phyloP scores from a whole-genome alignment of 2,113 vertebrate species.

The Eclectus roratus region DNA sequence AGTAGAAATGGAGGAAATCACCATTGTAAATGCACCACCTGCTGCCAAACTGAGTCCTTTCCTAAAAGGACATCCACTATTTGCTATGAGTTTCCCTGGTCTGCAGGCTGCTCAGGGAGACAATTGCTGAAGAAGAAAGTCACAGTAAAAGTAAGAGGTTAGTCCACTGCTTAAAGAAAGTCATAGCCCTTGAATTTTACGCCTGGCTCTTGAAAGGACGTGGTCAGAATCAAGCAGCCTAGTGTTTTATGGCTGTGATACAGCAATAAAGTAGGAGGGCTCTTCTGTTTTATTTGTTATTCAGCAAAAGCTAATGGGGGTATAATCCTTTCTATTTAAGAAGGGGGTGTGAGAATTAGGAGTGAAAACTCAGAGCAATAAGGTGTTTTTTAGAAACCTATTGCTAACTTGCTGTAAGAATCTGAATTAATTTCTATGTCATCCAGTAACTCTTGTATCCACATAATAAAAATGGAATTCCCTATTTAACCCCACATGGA shows the following conservation, averaged over 20 bases:
- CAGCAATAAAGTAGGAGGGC: not conserved
- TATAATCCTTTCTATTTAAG: not conserved
- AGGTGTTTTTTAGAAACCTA: not conserved
- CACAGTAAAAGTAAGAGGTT: not conserved
- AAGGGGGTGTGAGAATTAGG: not conserved
- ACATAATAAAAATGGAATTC: not conserved
- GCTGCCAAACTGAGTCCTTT: not conserved
- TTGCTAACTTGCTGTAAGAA: not conserved
- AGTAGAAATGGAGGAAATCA: not conserved
- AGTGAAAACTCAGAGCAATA: not conserved
- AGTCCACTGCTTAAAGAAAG: not conserved
- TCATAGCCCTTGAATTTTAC: not conserved
- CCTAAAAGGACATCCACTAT: not conserved
- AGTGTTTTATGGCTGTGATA: not conserved
- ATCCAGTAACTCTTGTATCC: fast-evolving
- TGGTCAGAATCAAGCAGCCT: not conserved
- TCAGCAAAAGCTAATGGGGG: not conserved
- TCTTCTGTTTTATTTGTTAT: not conserved
- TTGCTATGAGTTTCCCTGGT: not conserved
- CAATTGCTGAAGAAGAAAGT: not conserved
- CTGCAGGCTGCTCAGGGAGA: not conserved
- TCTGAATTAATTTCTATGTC: not conserved
- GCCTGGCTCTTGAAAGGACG: not conserved
- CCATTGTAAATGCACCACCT: not conserved
- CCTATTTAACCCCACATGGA: not conserved